A percentile compares a stretch with the other conserved stretches of the same genome.
phyloP scores from a whole-genome alignment of 2,888 invertebrate species.

The Synanthedon formicaeformis region DNA sequence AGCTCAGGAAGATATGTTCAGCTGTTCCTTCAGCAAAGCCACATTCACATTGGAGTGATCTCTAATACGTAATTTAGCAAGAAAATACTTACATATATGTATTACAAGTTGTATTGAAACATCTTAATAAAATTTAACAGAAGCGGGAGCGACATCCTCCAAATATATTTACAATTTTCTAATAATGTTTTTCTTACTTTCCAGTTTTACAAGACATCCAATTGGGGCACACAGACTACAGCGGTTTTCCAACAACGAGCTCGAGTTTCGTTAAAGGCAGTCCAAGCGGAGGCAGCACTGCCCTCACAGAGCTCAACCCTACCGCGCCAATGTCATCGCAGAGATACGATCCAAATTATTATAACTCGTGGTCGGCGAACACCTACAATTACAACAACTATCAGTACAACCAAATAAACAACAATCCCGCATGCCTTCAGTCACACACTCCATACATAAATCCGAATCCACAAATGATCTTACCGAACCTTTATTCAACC shows the following conservation, averaged over 20 bases:
- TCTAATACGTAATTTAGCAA: too few relatives aligned
- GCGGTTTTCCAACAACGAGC: conserved; percentile 44
- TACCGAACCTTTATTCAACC: conserved; percentile 84
- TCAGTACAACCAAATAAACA: conserved; percentile 75
- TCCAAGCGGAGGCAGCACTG: conserved; percentile 39
- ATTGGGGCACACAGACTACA: conserved; percentile 52
- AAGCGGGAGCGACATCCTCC: too few relatives aligned
- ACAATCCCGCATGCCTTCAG: conserved; percentile 61
- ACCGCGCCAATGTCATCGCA: conserved; percentile 35
- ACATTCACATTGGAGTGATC: too few relatives aligned
- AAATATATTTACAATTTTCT: background rate
- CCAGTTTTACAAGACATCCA: conserved; percentile 72
- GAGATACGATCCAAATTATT: conserved; percentile 68
- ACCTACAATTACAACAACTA: conserved; percentile 78
- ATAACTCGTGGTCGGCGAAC: conserved; percentile 73
- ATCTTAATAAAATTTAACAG: too few relatives aligned
- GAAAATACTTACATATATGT: too few relatives aligned
- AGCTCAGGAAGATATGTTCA: too few relatives aligned
- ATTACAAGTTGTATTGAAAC: too few relatives aligned
- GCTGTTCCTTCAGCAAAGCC: too few relatives aligned
- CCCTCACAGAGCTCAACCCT: conserved; percentile 59
- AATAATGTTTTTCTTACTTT: conserved; percentile 11
- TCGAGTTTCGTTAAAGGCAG: conserved; percentile 51
- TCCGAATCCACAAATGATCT: conserved; percentile 76
- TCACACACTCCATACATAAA: conserved; percentile 73